Evolutionary conservation across 2,113 vertebrate species (phyloP), one percentile per base, ranked within the genome.

Genomic region (Marcusenius ussheri): DNA sequence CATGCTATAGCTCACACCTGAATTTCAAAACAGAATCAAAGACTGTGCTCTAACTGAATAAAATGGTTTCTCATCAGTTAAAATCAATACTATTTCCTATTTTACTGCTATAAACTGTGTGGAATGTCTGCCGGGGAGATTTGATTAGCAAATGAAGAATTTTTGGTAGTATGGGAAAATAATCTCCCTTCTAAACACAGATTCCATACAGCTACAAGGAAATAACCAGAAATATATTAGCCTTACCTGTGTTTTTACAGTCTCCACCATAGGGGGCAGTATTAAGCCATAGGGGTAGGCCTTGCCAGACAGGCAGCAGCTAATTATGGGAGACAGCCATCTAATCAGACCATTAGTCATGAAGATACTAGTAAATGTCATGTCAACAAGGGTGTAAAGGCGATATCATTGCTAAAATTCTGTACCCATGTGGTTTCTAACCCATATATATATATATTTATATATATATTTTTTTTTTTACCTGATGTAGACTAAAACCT

Each of bases 401-500:
- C 5, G 5, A 19, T 19, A 19, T 7, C 15, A 80, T 19, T 19
- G 3, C 11, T 77, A 42, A 80, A 19, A 17, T 31, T 77, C 70
- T 77, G 70, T 31, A 39, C 6, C 39, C 51, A 42, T 42, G 46
- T 66, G 42, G 39, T 66, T n/a, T 66, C 39, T n/a, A 46, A 46
- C 21, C 42, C 19, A 10, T 45, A 83, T 35, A 39, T n/a, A 17
- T 56, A 27, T 47, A 6, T 53, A 5, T 53, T 1, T 9, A 83
- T 15, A 35, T 24, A 15, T 56, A 11, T 13, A 49, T 49, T 21
- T 56, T 6, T 70, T 70, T 50, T 74, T 35, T 88, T 90, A 91
- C 91, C 91, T 91, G 39, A 91, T 88, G 62, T 91, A 91, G 21
- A 91, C 91, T 45, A 91, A 89, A 74, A 91, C 50, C 70, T 85